Base-by-base conservation (phyloP, 2,888 invertebrate species). In the Lasioglossum oenotherae region DNA sequence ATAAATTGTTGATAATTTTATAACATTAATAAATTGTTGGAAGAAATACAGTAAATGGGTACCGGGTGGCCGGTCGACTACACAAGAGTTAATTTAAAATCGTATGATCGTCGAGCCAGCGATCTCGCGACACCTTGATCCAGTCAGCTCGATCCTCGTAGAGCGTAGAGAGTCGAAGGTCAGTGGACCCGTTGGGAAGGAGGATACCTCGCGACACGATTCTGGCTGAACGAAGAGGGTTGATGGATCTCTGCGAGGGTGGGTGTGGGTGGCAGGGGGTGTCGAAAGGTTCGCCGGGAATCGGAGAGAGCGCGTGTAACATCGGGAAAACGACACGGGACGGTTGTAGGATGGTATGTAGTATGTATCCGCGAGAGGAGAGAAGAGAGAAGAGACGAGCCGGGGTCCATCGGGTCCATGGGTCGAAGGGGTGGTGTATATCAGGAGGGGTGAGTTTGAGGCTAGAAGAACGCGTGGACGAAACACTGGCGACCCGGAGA, bases 381-480 rank as follows among this genome's bases (percentile, higher is more conserved):
- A 53, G 2, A 5, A 6, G 49, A 53, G 53, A 57, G n/a, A n/a
- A 57, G 46, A 75, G 77, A n/a, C n/a, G 78, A 76, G 69, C n/a
- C 67, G 41, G 53, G 27, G 69, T 74, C 60, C 84, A 71, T 57
- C 76, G 77, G 53, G 23, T 71, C 38, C 53, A 46, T 53, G 53
- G 71, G 38, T 6, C 53, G 44, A 27, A 14, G 72, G 35, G 69
- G n/a, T 57, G 57, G 57, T 57, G 46, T 41, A 10, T 41, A 6
- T 71, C 46, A 46, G 14, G 27, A n/a, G 31, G 69, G 49, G 53
- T 49, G 73, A 67, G 78, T 49, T 44, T 71, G 49, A 38, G 75
- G 74, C 44, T 38, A 35, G 80, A 81, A 75, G 82, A 86, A 80
- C 84, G 85, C 75, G 84, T 86, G 82, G 80, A 78, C 76, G 82